Evolutionary conservation across 1,140 invertebrate species (phyloP), one percentile per base, ranked within the genome.

Genomic region (Phortica variegata): DNA sequence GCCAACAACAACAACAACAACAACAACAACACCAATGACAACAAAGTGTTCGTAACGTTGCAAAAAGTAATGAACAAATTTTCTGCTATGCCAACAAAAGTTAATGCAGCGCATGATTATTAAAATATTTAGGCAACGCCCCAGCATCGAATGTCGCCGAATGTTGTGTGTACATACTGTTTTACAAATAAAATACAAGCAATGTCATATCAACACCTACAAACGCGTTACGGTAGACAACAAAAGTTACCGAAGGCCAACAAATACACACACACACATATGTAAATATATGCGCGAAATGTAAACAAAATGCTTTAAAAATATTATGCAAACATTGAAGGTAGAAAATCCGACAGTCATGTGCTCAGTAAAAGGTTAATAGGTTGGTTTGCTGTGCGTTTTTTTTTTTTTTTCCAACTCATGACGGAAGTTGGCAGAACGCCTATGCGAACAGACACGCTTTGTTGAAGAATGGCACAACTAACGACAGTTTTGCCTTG

Each of bases 161-260:
- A 17, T 13, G 13, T 43, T 16, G 20, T 45, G 47, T 49, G 53
- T 60, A 44, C 49, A 45, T 29, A 17, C 39, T 13, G 50, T 58
- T 69, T 69, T 60, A 69, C 65, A 68, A 68, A 68, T 68, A 65
- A 58, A 63, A 54, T 63, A 56, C 60, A 68, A 63, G 69, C 60
- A 68, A 52, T 57, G 57, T 59, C 57, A 55, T 46, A 57, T 49
- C 43, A 58, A 58, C 56, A 54, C 56, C 56, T 58, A n/a, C n/a
- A 6, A 26, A 26, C n/a, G 23, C 23, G 23, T 10, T 6, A 26
- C 23, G 23, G 23, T 6, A 26, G 23, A 6, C 23, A 26, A 10
- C n/a, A n/a, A n/a, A n/a, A n/a, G n/a, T n/a, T n/a, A n/a, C n/a
- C n/a, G n/a, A n/a, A n/a, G n/a, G n/a, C n/a, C n/a, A 29, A 12